Evolutionary conservation across 2,113 vertebrate species (phyloP).

Genomic region (Sminthopsis crassicaudata): DNA sequence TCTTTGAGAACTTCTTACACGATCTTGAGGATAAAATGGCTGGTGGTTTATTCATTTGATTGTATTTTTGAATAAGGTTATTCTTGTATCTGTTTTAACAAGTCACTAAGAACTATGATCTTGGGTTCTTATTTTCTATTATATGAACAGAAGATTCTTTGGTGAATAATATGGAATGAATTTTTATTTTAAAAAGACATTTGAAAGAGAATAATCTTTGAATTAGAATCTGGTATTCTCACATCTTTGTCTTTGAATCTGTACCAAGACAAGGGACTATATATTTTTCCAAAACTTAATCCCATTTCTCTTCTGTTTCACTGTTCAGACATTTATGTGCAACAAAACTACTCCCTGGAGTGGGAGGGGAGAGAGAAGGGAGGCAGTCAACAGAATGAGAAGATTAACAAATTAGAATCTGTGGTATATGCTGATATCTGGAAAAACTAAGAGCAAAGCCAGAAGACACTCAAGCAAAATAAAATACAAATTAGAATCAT

Average conservation of each 20-base stretch:
- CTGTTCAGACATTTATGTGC: slow-evolving; percentile 92
- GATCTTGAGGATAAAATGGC: not conserved
- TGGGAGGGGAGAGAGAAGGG: too few species aligned
- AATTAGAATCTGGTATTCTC: not conserved
- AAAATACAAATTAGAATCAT: slow-evolving; percentile 76
- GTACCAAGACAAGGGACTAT: too few species aligned
- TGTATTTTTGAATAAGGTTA: not conserved
- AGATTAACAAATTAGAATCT: slow-evolving; percentile 93
- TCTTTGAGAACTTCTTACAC: not conserved
- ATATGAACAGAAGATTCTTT: too few species aligned
- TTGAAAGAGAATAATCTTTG: not conserved
- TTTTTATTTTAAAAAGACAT: not conserved
- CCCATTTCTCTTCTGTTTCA: not conserved
- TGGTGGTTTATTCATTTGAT: not conserved
- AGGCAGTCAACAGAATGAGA: slow-evolving; percentile 88
- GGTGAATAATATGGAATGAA: not conserved
- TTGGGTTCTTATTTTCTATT: not conserved
- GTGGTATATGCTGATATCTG: slow-evolving; percentile 95
- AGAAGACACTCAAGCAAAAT: slow-evolving; percentile 54
- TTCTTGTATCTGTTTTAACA: not conserved
- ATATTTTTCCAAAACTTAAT: not conserved
- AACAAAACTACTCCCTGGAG: slow-evolving; percentile 90
- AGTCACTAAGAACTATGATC: accelerated
- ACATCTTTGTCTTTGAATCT: not conserved
- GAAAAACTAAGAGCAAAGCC: slow-evolving; percentile 87